A percentile compares a stretch with the other conserved stretches of the same genome.
Evolutionary conservation across 2,113 vertebrate genomes (phyloP).

Genomic region (Clarias gariepinus): DNA sequence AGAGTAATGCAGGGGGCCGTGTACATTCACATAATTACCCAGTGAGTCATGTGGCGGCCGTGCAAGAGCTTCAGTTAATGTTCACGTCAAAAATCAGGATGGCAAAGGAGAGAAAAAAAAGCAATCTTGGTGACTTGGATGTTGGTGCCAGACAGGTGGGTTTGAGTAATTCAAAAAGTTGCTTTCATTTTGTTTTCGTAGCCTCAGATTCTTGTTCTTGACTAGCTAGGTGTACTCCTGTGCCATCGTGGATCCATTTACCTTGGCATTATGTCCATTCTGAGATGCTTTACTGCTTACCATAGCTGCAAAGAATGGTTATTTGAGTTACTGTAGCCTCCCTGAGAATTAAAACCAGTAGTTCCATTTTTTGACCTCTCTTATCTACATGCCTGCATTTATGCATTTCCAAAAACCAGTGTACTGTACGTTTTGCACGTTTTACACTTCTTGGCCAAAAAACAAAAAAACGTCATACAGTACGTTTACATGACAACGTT

Average conservation of each 20-base stretch:
- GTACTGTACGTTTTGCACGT: neutral
- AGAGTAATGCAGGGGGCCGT: neutral
- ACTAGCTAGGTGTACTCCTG: neutral
- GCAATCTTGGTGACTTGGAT: neutral
- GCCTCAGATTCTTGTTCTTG: neutral
- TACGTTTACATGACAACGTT: no score
- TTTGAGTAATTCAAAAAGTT: neutral
- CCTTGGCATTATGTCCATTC: neutral
- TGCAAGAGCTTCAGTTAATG: neutral
- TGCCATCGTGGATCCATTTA: neutral
- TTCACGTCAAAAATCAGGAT: neutral
- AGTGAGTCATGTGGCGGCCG: neutral
- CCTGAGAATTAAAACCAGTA: neutral
- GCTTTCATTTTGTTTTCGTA: no score
- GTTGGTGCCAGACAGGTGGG: neutral
- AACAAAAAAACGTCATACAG: no score
- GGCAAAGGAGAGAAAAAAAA: neutral
- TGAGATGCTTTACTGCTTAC: neutral
- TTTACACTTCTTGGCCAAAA: neutral
- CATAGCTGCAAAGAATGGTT: neutral
- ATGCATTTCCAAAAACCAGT: neutral
- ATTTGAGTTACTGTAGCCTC: neutral
- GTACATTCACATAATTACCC: neutral
- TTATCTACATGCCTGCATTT: neutral
- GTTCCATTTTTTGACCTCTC: neutral